phyloP scores from a whole-genome alignment of 2,888 invertebrate species.

The Allacma fusca region DNA sequence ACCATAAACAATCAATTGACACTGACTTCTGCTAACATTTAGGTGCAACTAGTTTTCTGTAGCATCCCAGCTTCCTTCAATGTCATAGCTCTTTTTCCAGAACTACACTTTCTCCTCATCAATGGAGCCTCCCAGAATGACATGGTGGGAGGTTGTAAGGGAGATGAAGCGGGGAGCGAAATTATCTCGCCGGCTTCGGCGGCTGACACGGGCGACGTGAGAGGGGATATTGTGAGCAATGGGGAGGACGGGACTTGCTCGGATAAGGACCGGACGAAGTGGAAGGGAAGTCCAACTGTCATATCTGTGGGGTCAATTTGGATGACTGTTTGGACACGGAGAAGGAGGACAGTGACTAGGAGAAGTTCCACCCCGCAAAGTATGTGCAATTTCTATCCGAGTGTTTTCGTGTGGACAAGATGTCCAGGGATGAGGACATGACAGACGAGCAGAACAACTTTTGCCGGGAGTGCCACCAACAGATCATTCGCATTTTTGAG shows the following conservation, averaged over 20 bases:
- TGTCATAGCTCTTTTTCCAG: too few species aligned
- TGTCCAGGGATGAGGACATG: not conserved
- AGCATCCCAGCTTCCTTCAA: too few species aligned
- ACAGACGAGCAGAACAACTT: conserved; percentile 26
- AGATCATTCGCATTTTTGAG: conserved; percentile 36
- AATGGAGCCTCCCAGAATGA: too few species aligned
- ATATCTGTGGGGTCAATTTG: conserved; percentile 1
- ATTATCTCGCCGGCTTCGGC: too few species aligned
- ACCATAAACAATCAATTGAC: too few species aligned
- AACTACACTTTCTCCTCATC: too few species aligned
- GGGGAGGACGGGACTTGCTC: not conserved
- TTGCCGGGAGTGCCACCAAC: conserved; percentile 42
- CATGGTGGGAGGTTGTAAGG: too few species aligned
- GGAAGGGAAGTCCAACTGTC: conserved; percentile 9
- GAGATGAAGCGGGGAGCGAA: too few species aligned
- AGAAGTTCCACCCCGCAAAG: conserved; percentile 19
- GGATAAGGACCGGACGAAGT: not conserved
- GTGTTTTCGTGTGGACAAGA: not conserved
- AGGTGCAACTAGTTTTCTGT: too few species aligned
- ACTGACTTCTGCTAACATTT: too few species aligned
- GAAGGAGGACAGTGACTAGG: not conserved
- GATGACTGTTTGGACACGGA: not conserved
- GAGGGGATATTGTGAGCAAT: not conserved
- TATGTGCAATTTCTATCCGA: conserved; percentile 31
- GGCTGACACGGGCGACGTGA: too few species aligned